Conservation (phyloP, 2,797 vertebrate genomes). For the Ptychobarbus kaznakovi region DNA sequence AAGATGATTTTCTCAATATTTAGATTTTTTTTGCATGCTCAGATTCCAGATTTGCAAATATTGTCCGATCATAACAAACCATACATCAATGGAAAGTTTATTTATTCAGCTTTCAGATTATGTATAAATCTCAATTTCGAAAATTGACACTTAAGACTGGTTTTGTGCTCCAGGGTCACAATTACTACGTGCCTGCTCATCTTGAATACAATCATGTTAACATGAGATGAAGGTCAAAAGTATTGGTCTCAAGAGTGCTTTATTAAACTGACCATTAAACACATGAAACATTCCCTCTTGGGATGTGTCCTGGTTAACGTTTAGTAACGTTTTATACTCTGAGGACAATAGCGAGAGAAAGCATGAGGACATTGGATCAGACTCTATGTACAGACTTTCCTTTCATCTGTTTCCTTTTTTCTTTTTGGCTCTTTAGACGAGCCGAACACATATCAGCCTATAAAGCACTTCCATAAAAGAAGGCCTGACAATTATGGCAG, state of each 20-base stretch:
- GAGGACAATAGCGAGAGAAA: slow-evolving; percentile 3
- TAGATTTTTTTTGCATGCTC: too few relatives aligned
- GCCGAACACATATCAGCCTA: slow-evolving; percentile 41
- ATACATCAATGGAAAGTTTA: too few relatives aligned
- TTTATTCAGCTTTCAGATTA: too few relatives aligned
- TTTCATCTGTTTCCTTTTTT: not conserved
- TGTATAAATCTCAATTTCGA: too few relatives aligned
- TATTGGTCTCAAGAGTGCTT: not conserved
- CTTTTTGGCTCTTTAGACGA: slow-evolving; percentile 32
- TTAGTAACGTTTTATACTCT: not conserved
- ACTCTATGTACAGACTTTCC: slow-evolving; percentile 3
- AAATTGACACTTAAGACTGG: too few relatives aligned
- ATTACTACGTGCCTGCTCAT: not conserved
- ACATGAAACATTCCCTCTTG: not conserved
- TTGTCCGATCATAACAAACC: too few relatives aligned
- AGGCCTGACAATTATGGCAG: slow-evolving; percentile 10
- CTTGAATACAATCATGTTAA: not conserved
- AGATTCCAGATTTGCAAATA: too few relatives aligned
- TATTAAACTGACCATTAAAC: not conserved
- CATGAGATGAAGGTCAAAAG: not conserved
- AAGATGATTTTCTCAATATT: too few relatives aligned
- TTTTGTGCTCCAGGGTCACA: too few relatives aligned
- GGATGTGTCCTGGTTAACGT: not conserved
- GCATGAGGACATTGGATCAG: not conserved
- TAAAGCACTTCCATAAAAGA: slow-evolving; percentile 29